A percentile compares a stretch with the other conserved stretches of the same genome.
Evolutionary conservation across 2,113 vertebrate species (phyloP).

Genomic region (Buteo buteo): DNA sequence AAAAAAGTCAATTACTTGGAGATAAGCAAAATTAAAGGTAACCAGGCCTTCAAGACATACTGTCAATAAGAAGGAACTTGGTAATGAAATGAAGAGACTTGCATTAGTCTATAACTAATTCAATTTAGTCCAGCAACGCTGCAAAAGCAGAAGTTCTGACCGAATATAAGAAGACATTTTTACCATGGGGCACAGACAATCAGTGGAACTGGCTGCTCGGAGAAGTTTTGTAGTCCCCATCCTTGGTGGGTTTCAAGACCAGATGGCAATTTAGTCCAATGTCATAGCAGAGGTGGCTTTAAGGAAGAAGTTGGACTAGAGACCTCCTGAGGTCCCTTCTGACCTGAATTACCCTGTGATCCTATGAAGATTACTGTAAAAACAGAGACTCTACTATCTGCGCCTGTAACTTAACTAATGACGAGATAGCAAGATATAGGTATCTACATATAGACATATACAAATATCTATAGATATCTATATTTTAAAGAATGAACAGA

Average conservation of each 20-base stretch:
- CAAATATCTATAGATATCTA: fast-evolving
- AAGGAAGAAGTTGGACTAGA: background rate
- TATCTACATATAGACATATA: background rate
- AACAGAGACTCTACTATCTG: background rate
- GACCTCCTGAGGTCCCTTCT: background rate
- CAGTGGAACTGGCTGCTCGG: background rate
- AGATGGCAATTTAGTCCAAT: background rate
- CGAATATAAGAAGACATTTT: background rate
- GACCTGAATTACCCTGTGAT: background rate
- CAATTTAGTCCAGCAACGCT: background rate
- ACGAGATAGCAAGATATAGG: background rate
- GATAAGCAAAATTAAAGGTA: background rate
- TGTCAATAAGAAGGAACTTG: background rate
- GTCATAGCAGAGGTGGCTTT: background rate
- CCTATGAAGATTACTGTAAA: background rate
- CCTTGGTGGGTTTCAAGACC: background rate
- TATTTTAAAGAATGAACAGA: background rate
- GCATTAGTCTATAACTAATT: background rate
- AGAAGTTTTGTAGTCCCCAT: background rate
- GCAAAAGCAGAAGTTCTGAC: background rate
- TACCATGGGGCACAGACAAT: background rate
- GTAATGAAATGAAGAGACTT: background rate
- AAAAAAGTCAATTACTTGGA: background rate
- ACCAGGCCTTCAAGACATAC: background rate
- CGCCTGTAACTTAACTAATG: background rate